phyloP scores from a whole-genome alignment of 2,797 vertebrate genomes.

The Megaceryle alcyon region DNA sequence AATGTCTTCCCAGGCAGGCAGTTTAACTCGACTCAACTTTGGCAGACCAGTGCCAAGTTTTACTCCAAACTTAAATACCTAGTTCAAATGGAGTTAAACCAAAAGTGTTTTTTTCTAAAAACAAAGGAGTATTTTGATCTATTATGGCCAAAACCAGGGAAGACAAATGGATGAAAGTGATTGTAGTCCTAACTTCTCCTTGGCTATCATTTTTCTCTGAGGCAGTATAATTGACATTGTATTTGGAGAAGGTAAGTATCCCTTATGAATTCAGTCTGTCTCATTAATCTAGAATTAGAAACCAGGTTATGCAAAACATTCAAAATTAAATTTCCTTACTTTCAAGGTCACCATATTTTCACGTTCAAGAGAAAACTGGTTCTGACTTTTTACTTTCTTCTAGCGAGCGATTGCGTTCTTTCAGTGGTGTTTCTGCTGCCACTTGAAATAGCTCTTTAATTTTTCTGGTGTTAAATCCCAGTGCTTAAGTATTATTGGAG shows the following conservation, averaged over 20 bases:
- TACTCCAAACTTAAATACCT: neutral
- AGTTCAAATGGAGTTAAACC: neutral
- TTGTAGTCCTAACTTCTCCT: neutral
- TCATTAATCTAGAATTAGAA: slow-evolving; percentile 51
- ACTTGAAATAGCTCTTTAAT: neutral
- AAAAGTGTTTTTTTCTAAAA: neutral
- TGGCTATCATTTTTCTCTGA: neutral
- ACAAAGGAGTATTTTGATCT: neutral
- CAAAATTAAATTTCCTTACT: slow-evolving; percentile 12
- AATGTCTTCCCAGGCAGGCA: neutral
- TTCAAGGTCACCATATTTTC: slow-evolving; percentile 14
- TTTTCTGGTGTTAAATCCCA: neutral
- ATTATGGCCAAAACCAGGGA: neutral
- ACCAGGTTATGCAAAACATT: slow-evolving; percentile 42
- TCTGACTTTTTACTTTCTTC: neutral
- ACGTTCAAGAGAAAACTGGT: neutral
- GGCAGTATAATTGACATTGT: neutral
- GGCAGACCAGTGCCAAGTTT: neutral
- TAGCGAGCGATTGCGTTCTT: neutral
- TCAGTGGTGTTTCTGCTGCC: neutral
- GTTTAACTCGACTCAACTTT: neutral
- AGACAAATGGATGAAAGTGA: neutral
- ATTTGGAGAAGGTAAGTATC: neutral
- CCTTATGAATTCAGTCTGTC: neutral
- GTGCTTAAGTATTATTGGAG: neutral